A percentile compares a stretch with the other conserved stretches of the same genome.
Evolutionary conservation across 2,113 vertebrate species (phyloP).

Genomic region (Grantiella picta): DNA sequence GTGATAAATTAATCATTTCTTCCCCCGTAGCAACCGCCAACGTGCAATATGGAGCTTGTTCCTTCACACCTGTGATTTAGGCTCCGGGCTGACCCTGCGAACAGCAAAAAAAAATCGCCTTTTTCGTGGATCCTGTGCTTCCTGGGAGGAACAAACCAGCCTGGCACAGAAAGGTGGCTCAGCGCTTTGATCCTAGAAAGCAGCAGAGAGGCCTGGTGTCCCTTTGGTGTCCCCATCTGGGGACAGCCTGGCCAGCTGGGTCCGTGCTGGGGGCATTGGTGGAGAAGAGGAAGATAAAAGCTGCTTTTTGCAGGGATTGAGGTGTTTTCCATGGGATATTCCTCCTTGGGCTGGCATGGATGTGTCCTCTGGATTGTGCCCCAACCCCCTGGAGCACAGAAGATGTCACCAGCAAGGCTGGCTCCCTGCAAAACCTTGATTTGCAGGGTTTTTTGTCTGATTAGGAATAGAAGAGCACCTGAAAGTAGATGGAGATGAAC

Average conservation of each 20-base stretch:
- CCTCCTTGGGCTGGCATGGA: neutral
- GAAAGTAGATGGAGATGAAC: neutral
- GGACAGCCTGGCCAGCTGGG: neutral
- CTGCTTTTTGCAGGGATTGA: neutral
- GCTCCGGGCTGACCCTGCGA: neutral
- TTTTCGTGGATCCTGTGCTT: neutral
- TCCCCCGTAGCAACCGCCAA: neutral
- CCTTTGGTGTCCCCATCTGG: neutral
- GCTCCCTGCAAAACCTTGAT: neutral
- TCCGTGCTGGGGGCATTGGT: fast-evolving
- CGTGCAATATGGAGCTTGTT: neutral
- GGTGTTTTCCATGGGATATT: fast-evolving
- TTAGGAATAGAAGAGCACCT: neutral
- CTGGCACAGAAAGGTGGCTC: neutral
- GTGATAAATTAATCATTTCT: constrained; percentile 54
- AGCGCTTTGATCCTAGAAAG: neutral
- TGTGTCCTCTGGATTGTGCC: neutral
- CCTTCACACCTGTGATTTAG: neutral
- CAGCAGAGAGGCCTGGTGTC: fast-evolving
- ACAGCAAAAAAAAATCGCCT: neutral
- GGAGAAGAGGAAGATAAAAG: neutral
- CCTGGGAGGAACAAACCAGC: neutral
- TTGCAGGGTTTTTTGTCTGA: neutral
- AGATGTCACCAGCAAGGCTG: neutral
- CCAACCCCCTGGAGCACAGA: neutral